These are phyloP conservation scores for Lycocerus yunnanus DNA, from an alignment of 2,888 invertebrate genomes.

Conservation along the genomic window DNA sequence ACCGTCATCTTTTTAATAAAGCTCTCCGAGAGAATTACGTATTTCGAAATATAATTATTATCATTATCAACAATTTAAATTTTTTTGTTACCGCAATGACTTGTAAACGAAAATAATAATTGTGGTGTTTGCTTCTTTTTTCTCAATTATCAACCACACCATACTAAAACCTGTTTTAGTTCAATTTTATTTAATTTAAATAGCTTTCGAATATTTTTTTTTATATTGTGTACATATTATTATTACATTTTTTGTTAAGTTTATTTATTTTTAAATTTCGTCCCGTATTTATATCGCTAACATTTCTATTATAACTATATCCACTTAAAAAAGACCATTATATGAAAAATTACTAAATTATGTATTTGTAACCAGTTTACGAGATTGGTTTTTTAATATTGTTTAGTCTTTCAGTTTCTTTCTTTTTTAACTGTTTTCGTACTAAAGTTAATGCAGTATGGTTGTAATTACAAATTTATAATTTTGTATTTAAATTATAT, in stretches of 20 bases:
- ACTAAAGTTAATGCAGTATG: neutral
- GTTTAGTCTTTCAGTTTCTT: neutral
- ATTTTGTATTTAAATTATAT: neutral
- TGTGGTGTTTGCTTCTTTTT: neutral
- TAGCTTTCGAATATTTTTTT: neutral
- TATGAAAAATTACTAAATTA: neutral
- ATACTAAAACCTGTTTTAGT: neutral
- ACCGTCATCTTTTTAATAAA: neutral
- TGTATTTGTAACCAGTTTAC: neutral
- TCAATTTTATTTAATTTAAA: neutral
- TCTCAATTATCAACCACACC: neutral
- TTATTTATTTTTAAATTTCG: neutral
- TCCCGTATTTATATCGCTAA: neutral
- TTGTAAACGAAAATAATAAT: neutral
- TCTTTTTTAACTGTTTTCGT: neutral
- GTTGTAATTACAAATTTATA: neutral
- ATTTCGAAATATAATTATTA: constrained; percentile 7
- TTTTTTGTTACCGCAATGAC: constrained; percentile 6
- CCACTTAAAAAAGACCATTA: neutral
- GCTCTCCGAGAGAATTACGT: neutral
- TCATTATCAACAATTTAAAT: constrained; percentile 10
- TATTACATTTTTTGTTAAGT: neutral
- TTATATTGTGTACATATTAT: neutral
- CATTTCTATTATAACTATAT: neutral
- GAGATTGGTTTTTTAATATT: neutral